phyloP scores from a whole-genome alignment of 1,140 invertebrate species.

The Nasonia longicornis region DNA sequence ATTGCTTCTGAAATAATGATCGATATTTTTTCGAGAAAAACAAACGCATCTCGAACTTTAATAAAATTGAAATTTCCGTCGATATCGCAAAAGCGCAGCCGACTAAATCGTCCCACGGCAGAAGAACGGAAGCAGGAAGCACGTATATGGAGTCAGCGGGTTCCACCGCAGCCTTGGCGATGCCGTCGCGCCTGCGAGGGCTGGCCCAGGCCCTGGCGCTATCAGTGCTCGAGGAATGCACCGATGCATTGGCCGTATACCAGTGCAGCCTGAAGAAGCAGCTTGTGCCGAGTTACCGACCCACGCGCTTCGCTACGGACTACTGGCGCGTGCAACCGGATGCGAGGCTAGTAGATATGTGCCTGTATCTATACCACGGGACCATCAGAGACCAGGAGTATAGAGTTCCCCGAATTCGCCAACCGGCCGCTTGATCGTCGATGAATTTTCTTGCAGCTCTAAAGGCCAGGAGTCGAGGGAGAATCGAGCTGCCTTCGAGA shows the following conservation, averaged over 20 bases:
- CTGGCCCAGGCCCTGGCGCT: slow-evolving; percentile 49
- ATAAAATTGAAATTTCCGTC: too few species aligned
- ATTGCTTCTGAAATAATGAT: too few species aligned
- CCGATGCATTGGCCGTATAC: slow-evolving; percentile 61
- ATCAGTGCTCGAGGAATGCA: slow-evolving; percentile 59
- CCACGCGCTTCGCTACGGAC: slow-evolving; percentile 50
- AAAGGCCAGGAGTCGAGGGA: not conserved
- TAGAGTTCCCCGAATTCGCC: slow-evolving; percentile 20
- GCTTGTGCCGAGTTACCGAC: not conserved
- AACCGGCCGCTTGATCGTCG: too few species aligned
- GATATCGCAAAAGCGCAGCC: not conserved
- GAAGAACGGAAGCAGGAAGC: not conserved
- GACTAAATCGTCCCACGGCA: not conserved
- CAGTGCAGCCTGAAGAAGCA: slow-evolving; percentile 57
- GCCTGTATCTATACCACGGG: too few species aligned
- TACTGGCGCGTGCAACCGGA: slow-evolving; percentile 46
- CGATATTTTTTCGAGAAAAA: too few species aligned
- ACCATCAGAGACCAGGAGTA: not conserved
- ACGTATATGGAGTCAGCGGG: not conserved
- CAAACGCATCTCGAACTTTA: too few species aligned
- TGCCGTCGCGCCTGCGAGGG: slow-evolving; percentile 26
- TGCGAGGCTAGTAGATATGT: slow-evolving; percentile 53
- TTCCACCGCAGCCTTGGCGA: not conserved
- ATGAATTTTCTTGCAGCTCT: not conserved
- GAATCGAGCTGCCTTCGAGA: slow-evolving; percentile 8